phyloP scores from a whole-genome alignment of 2,888 invertebrate genomes.

The Fragum fragum region DNA sequence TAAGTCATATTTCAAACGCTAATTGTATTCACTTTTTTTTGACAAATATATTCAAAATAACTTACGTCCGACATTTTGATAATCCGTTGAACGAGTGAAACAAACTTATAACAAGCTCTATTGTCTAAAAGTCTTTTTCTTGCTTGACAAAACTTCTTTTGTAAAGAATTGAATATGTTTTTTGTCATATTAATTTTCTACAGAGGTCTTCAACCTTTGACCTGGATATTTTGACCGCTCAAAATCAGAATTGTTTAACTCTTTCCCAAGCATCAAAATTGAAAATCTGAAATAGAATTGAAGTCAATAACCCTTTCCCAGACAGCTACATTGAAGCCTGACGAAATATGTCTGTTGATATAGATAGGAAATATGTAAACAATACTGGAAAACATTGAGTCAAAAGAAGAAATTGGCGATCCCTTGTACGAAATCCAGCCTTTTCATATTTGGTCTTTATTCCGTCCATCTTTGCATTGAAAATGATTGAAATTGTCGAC shows the following conservation, averaged over 20 bases:
- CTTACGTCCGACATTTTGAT: conserved; percentile 6
- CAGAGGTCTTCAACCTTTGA: conserved; percentile 2
- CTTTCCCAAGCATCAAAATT: conserved; percentile 3
- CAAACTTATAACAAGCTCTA: neutral
- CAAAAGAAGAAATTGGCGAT: conserved; percentile 3
- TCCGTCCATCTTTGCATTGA: conserved; percentile 3
- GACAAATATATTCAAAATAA: conserved; percentile 6
- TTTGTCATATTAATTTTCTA: neutral
- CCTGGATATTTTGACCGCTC: conserved; percentile 6
- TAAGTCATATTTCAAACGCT: conserved; percentile 6
- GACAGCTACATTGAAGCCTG: neutral
- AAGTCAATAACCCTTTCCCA: neutral
- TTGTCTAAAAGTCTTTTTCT: neutral
- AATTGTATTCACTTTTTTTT: conserved; percentile 2
- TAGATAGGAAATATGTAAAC: conserved; percentile 3
- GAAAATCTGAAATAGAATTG: conserved; percentile 4
- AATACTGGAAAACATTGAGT: conserved; percentile 6
- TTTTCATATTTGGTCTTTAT: conserved; percentile 3
- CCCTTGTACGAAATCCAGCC: neutral
- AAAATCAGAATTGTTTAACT: neutral
- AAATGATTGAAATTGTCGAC: conserved; percentile 3
- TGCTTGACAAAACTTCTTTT: conserved; percentile 6
- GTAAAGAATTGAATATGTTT: conserved; percentile 5
- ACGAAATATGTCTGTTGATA: conserved; percentile 2
- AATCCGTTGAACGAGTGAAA: conserved; percentile 1